These are phyloP conservation scores for Sminthopsis crassicaudata DNA, from an alignment of 2,113 vertebrate species.

Conservation along the genomic window DNA sequence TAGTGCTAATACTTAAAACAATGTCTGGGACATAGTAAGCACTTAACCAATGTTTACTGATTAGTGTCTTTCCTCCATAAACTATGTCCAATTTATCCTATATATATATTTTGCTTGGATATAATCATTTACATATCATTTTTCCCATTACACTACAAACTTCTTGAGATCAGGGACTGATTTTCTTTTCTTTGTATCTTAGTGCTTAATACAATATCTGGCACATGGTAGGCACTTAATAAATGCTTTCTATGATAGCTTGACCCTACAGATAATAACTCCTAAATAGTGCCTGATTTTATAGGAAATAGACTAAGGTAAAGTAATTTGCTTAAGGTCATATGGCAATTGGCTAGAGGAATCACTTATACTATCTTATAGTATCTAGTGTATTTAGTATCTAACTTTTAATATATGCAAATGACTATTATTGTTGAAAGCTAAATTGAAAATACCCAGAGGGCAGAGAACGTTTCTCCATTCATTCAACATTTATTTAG, in stretches of 20 bases:
- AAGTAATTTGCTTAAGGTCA: neutral
- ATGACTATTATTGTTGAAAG: neutral
- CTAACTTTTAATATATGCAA: neutral
- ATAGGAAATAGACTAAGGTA: no score
- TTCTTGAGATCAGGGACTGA: neutral
- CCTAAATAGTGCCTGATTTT: neutral
- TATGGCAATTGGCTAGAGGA: accelerated
- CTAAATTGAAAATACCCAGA: neutral
- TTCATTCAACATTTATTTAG: neutral
- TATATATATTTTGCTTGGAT: neutral
- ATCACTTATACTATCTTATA: neutral
- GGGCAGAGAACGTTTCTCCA: neutral
- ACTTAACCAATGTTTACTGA: neutral
- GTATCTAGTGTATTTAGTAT: neutral
- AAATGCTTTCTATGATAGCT: neutral
- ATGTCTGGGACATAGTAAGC: neutral
- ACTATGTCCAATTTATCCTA: neutral
- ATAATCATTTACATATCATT: neutral
- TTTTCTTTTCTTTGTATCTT: neutral
- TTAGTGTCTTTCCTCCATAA: neutral
- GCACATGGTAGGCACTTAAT: neutral
- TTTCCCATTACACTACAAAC: neutral
- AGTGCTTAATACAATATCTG: neutral
- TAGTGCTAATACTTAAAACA: neutral
- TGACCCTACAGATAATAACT: neutral